Evolutionary conservation across 1,140 invertebrate species (phyloP), one percentile per base, ranked within the genome.

Genomic region (Bombus confusus): DNA sequence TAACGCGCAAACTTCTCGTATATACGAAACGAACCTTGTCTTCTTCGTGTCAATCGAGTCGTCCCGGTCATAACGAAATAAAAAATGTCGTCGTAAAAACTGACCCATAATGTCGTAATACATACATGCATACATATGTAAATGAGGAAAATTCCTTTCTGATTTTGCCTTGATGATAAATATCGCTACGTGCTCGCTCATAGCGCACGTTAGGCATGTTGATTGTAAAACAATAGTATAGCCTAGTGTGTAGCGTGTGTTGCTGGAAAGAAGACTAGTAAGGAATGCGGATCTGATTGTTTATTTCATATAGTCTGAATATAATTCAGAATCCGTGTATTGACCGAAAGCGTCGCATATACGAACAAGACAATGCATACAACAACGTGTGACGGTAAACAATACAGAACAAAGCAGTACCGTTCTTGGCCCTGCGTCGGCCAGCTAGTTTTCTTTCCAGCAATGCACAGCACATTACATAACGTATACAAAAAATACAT

Each of bases 71-170:
- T 43, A 13, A n/a, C 2, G 25, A 39, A 69, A 2, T 2, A 25
- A 3, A 3, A 34, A 5, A 18, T 52, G 6, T 22, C 47, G 47
- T 22, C 18, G 8, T 3, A 79, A 47, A 59, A 78, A 62, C 0
- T 34, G 66, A 22, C 62, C 39, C n/a, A 9, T 15, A 66, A 39
- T 52, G 43, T 28, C 13, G 31, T 1, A 66, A 66, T 31, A 15
- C 0, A 15, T 31, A 66, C 15, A 28, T 62, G 13, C 9, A 10
- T 62, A 3, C 28, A n/a, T n/a, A 10, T 62, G 10, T 4, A 28
- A 12, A 28, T 28, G 28, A 25, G 68, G 39, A 59, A 62, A 34
- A 57, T 57, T 71, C 52, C 66, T 71, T 79, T 84, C 75, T 31
- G 57, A 84, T 71, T 71, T 59, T 71, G 22, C 22, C 66, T 37